phyloP scores from a whole-genome alignment of 2,113 vertebrate genomes.

The Octodon degus region DNA sequence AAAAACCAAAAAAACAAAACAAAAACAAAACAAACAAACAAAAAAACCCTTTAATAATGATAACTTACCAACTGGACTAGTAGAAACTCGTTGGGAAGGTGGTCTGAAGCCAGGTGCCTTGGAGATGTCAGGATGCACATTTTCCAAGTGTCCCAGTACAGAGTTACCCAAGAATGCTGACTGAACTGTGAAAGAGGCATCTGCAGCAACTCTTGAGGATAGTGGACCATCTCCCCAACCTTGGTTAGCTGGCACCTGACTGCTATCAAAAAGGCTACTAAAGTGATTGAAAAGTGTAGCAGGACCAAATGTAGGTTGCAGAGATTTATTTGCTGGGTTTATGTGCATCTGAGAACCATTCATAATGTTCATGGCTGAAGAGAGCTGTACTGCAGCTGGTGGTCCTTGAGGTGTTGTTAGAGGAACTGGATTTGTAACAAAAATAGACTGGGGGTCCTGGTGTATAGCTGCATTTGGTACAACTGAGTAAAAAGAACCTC shows the following conservation, averaged over 20 bases:
- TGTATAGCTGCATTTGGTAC: constrained; percentile 90
- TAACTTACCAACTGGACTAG: constrained; percentile 94
- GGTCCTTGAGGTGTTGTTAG: constrained; percentile 89
- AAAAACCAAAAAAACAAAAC: too few relatives aligned
- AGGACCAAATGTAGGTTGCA: constrained; percentile 94
- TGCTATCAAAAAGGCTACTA: constrained; percentile 98
- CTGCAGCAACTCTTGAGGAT: constrained; percentile 92
- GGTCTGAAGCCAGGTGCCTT: constrained; percentile 98
- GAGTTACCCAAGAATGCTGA: constrained; percentile 92
- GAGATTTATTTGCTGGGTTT: constrained; percentile 92
- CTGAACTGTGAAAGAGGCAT: constrained; percentile 93
- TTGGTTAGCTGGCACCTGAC: constrained; percentile 95
- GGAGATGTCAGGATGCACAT: constrained; percentile 93
- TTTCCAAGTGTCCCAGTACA: constrained; percentile 95
- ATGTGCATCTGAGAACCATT: constrained; percentile 98
- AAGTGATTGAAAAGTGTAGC: constrained; percentile 97
- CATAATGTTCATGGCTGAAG: constrained; percentile 95
- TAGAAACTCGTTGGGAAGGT: constrained; percentile 93
- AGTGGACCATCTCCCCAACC: constrained; percentile 96
- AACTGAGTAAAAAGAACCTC: constrained; percentile 95
- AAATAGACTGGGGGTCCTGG: constrained; percentile 94
- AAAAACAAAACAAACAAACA: too few relatives aligned
- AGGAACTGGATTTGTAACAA: constrained; percentile 92
- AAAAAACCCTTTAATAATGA: background rate
- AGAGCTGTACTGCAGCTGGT: constrained; percentile 92